These are phyloP conservation scores for Scaptomyza hsui DNA, from an alignment of 1,140 invertebrate genomes.

Conservation along the genomic window DNA sequence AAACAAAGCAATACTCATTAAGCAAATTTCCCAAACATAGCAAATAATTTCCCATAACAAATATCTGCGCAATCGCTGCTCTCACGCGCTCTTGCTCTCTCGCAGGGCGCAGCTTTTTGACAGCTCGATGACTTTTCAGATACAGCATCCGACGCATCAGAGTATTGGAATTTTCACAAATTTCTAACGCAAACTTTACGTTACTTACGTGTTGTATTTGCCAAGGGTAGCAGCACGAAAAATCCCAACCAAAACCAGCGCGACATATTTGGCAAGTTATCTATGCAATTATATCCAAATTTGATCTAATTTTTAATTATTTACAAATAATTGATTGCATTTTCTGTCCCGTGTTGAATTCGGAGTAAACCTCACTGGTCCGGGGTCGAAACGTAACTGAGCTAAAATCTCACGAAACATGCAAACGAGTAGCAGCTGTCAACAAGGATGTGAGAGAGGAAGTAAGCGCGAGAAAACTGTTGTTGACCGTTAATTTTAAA, in stretches of 20 bases:
- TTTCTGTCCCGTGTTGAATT: slow-evolving; percentile 14
- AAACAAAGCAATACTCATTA: slow-evolving; percentile 17
- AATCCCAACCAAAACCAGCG: slow-evolving; percentile 58
- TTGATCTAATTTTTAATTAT: slow-evolving; percentile 1
- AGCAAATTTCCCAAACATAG: slow-evolving; percentile 6
- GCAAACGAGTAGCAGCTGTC: background rate
- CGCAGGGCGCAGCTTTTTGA: slow-evolving; percentile 45
- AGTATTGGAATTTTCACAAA: slow-evolving; percentile 68
- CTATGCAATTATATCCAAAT: background rate
- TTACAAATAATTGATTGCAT: slow-evolving; percentile 33
- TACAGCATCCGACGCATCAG: slow-evolving; percentile 52
- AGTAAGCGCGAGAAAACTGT: no score
- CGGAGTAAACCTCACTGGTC: slow-evolving; percentile 34
- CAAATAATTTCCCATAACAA: slow-evolving; percentile 66
- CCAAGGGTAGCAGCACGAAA: slow-evolving; percentile 62
- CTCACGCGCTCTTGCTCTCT: slow-evolving; percentile 33
- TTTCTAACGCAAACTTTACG: slow-evolving; percentile 2
- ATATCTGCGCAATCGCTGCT: slow-evolving; percentile 49
- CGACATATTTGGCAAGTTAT: slow-evolving; percentile 52
- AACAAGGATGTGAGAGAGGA: background rate
- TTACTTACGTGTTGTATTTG: slow-evolving; percentile 70
- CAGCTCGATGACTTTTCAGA: slow-evolving; percentile 44
- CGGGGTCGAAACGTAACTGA: slow-evolving; percentile 49
- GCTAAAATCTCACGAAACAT: slow-evolving; percentile 18
- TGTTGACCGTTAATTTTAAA: background rate